Evolutionary conservation across 2,797 vertebrate species (phyloP).

Genomic region (Ctenopoma multispine): DNA sequence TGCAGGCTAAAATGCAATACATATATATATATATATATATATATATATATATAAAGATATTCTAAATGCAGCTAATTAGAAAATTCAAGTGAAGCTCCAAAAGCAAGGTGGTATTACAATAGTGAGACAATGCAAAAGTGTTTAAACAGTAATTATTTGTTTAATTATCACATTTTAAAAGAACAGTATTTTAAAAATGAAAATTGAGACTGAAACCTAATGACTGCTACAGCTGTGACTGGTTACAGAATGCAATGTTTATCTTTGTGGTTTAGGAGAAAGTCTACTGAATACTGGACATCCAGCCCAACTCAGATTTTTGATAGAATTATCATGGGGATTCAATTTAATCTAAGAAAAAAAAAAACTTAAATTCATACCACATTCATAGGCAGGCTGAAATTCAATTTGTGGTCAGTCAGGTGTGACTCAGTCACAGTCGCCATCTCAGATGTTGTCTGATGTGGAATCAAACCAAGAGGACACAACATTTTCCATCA

Average conservation of each 20-base stretch:
- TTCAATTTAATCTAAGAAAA: conserved; percentile 1
- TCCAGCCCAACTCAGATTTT: neutral
- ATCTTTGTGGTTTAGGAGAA: neutral
- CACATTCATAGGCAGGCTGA: neutral
- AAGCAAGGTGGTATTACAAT: neutral
- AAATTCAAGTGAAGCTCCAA: conserved; percentile 23
- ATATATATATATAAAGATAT: conserved; percentile 31
- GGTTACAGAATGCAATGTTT: neutral
- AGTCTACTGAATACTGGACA: neutral
- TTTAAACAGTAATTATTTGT: conserved; percentile 13
- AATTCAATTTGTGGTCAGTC: conserved; percentile 31
- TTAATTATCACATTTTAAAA: conserved; percentile 27
- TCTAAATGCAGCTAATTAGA: conserved; percentile 26
- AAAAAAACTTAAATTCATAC: conserved; percentile 6
- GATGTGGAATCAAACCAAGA: neutral
- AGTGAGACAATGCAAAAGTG: conserved; percentile 7
- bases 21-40: no score
- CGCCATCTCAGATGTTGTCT: neutral
- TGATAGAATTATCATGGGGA: neutral
- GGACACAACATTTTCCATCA: neutral
- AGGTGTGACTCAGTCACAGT: conserved; percentile 18
- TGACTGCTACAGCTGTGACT: neutral
- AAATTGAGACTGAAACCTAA: conserved; percentile 9
- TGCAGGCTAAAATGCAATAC: neutral
- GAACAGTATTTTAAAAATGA: neutral